Percentiles rank a stretch among this genome's conserved stretches.
Conservation (phyloP, 37 sponge, comb jelly and placozoan species). For the Petrosia ficiformis region DNA sequence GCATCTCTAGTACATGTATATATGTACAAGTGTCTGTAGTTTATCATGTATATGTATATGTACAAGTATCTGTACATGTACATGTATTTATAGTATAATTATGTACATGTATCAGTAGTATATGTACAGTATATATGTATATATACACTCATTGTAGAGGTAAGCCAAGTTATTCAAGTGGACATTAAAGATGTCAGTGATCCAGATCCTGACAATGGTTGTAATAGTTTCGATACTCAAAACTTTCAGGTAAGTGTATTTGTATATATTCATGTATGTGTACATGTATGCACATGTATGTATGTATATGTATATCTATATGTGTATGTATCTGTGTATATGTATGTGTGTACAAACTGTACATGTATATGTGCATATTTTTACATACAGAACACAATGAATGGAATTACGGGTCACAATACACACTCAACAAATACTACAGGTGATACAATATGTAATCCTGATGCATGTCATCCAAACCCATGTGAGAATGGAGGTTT, state of each 20-base stretch:
- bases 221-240: conserved; percentile 9
- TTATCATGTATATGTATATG: too few species aligned
- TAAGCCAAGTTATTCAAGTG: neutral
- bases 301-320: too few species aligned
- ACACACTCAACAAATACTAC: conserved; percentile 8
- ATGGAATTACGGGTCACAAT: conserved; percentile 24
- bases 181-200: neutral
- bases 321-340: too few species aligned
- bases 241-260: neutral
- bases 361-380: neutral
- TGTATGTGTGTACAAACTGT: too few species aligned
- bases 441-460: conserved; percentile 35
- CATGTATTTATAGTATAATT: too few species aligned
- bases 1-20: too few species aligned
- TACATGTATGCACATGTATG: too few species aligned
- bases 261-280: neutral
- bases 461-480: conserved; percentile 56
- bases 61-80: too few species aligned
- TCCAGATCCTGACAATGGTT: conserved; percentile 1
- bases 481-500: conserved; percentile 65
- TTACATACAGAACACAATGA: conserved; percentile 22
- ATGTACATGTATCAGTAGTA: too few species aligned
- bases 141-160: neutral
- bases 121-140: too few species aligned
- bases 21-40: too few species aligned